A percentile compares a stretch with the other conserved stretches of the same genome.
These are phyloP conservation scores for Pollicipes pollicipes DNA, from an alignment of 1,140 invertebrate genomes.

Conservation along the genomic window DNA sequence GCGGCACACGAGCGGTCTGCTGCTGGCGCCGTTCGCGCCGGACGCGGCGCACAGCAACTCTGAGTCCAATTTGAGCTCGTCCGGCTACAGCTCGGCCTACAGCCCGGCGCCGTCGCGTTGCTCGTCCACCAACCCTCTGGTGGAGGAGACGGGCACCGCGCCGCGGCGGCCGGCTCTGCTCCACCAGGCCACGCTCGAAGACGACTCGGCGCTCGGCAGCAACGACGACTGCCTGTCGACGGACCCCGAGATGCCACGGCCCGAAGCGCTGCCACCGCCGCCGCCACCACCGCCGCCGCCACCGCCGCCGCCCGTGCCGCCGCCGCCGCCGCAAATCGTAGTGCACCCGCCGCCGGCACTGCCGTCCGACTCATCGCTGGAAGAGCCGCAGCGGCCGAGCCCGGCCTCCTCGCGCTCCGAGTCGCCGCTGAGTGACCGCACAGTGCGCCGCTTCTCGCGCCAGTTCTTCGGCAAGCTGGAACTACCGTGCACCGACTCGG, in stretches of 20 bases:
- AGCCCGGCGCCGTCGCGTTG: conserved; percentile 55
- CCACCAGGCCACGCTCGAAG: conserved; percentile 11
- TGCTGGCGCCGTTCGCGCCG: conserved; percentile 50
- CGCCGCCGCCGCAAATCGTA: conserved; percentile 41
- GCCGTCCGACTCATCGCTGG: conserved; percentile 15
- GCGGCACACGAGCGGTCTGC: conserved; percentile 14
- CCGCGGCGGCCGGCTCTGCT: neutral
- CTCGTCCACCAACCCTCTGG: conserved; percentile 54
- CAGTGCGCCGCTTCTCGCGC: conserved; percentile 12
- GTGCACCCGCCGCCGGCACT: conserved; percentile 28
- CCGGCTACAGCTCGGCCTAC: conserved; percentile 63
- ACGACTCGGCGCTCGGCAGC: conserved; percentile 14
- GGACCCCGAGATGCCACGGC: conserved; percentile 9
- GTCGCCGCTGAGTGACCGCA: conserved; percentile 47
- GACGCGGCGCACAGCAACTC: conserved; percentile 46
- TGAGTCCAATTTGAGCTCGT: conserved; percentile 58
- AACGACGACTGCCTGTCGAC: conserved; percentile 13
- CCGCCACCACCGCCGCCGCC: conserved; percentile 31
- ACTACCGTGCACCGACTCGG: conserved; percentile 50
- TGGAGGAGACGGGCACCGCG: conserved; percentile 33
- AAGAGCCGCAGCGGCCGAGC: conserved; percentile 20
- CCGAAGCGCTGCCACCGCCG: conserved; percentile 24
- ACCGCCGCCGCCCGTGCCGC: conserved; percentile 15
- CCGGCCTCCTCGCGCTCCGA: conserved; percentile 56
- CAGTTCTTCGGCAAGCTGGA: conserved; percentile 42